Evolutionary conservation across 2,113 vertebrate genomes (phyloP).

Genomic region (Sclerurus mexicanus): DNA sequence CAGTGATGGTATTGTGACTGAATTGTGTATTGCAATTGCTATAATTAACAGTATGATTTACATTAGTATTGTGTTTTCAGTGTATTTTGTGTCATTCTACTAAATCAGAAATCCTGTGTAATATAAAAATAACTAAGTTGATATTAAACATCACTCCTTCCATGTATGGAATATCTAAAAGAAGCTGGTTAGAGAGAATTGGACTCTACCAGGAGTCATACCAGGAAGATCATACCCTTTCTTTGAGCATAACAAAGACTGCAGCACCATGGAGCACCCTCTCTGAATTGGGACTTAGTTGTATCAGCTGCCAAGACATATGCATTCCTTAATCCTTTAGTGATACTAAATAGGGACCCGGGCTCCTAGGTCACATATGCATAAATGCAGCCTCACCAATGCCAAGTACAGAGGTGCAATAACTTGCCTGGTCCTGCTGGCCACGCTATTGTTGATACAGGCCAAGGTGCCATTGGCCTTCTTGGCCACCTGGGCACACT

Average conservation of each 20-base stretch:
- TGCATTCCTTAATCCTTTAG: neutral
- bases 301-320: neutral
- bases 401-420: neutral
- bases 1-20: neutral
- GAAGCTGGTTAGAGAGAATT: neutral
- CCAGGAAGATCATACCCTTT: neutral
- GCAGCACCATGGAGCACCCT: neutral
- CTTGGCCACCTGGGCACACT: neutral
- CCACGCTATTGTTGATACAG: neutral
- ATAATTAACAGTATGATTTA: neutral
- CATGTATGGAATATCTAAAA: rapidly evolving
- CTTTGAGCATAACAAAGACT: neutral
- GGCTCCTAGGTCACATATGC: neutral
- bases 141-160: neutral
- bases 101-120: neutral
- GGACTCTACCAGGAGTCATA: neutral
- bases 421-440: neutral
- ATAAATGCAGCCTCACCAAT: neutral
- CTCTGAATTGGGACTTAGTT: neutral
- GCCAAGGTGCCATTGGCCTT: neutral
- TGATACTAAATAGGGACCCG: neutral
- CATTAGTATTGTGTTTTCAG: neutral
- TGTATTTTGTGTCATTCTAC: neutral
- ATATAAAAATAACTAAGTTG: neutral
- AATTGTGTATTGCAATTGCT: neutral